Base-by-base conservation (phyloP, 2,888 invertebrate genomes). In the Tinea pellionella region DNA sequence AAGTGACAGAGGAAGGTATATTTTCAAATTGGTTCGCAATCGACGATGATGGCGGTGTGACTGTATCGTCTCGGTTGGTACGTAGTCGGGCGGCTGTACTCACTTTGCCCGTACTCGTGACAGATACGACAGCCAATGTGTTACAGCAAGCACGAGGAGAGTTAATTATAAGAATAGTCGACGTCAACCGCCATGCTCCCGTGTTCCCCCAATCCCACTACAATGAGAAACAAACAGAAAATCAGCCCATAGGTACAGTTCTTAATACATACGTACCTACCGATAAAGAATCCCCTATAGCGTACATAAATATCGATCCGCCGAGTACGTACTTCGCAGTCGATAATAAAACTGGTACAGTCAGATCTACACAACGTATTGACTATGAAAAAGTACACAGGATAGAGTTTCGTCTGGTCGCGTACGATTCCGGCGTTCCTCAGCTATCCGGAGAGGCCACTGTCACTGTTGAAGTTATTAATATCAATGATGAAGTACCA, bases 401-500 rank as follows among this genome's bases (percentile, higher is more conserved):
- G 51, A 85, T 96, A 2, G 92, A 93, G 72, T 95, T 97, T 72
- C 92, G 92, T 0, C 92, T 96, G 0, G 88, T 92, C 1, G 97
- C 95, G 0, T 93, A 90, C 66, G 98, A 98, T 77, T 93, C 93
- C 0, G 97, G 97, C 1, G 91, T 94, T 0, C 97, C 97, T 0
- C 93, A 93, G 68, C 83, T 95, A 56, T 93, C 94, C 2, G 89
- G 95, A 0, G 89, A 92, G 0, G 96, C 96, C 0, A 89, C 91
- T 6, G 91, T 98, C 0, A 88, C 89, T 6, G 94, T 97, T 0
- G 90, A 91, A 57, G 89, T 98, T 1, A 85, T 91, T 32, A 97
- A 97, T 72, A 90, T 95, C 0, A 97, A 98, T 68, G 97, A 97
- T 69, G 95, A 96, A 71, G 92, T 93, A 70, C 97, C 97, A 0